Conservation (phyloP, 2,113 vertebrate species). For the Shinisaurus crocodilurus region DNA sequence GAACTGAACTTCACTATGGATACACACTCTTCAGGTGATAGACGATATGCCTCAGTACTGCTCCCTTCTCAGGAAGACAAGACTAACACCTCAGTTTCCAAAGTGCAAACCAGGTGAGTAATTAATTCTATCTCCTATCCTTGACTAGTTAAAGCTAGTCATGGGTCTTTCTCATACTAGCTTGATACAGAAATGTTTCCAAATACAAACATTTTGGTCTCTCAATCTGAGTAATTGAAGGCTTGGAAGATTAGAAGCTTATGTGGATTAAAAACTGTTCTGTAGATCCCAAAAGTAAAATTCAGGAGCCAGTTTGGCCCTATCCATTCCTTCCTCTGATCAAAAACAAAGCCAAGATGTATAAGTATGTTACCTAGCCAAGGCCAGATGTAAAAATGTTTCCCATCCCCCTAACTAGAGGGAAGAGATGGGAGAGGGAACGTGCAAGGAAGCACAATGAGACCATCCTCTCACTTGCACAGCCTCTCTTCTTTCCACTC, state of each 20-base stretch:
- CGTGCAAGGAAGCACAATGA: no score
- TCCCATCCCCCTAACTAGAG: neutral
- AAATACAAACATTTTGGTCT: neutral
- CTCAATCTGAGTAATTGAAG: neutral
- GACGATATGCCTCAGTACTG: constrained; percentile 84
- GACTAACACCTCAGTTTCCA: constrained; percentile 84
- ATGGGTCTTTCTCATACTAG: neutral
- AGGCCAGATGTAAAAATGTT: neutral
- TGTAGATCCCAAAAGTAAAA: neutral
- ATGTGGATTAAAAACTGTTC: neutral
- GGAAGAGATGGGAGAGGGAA: neutral
- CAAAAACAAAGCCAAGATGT: neutral
- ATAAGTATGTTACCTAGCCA: neutral
- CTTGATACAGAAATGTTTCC: neutral
- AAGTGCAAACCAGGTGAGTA: constrained; percentile 84
- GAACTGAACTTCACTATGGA: constrained; percentile 91
- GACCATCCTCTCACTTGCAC: no score
- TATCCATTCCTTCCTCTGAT: neutral
- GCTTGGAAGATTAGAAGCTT: neutral
- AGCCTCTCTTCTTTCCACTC: neutral
- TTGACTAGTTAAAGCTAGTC: neutral
- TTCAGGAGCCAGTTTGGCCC: neutral
- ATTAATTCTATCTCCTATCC: neutral
- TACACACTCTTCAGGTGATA: constrained; percentile 80
- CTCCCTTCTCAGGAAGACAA: constrained; percentile 86